Evolutionary conservation across 2,888 invertebrate species (phyloP), one percentile per base, ranked within the genome.

Genomic region (Homarus gammarus): DNA sequence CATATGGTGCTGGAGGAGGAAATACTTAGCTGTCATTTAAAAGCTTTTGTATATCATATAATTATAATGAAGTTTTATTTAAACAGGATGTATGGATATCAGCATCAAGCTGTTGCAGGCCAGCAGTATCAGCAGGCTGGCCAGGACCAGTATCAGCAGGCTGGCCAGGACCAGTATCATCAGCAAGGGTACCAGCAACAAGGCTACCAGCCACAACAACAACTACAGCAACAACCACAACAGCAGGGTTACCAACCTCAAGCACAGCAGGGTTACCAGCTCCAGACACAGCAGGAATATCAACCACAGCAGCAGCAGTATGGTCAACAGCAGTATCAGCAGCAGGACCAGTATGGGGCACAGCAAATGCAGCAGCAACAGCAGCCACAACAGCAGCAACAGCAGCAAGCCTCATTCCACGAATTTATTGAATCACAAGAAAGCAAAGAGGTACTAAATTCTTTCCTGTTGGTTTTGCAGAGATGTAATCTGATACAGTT

Each of bases 351-450:
- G 82, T 90, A 90, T 90, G 88, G 82, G 33, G 79, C 40, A 49
- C 79, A 61, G 27, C 86, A 81, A 72, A 77, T 31, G 61, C 90
- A 78, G 31, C 89, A 89, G 40, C 82, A 56, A 75, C 56, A 86
- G 18, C 79, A 68, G 73, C 90, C 75, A 33, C 89, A 82, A 27
- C 91, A 90, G 70, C 36, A 33, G 36, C 88, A 83, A 40, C 88
- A 79, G 27, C 81, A 85, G 36, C 91, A 91, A 68, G 61, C 68
- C 0, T 86, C 92, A 8, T 90, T 87, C 78, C 90, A 87, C 44
- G 92, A 92, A 40, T 92, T 92, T 33, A 92, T 92, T 75, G 92
- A 92, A 51, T 56, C 77, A 51, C 92, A 92, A 49, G 92, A 92
- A 68, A 81, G 31, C 22, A 92, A 86, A 83, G 92, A 92, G 87